Conservation (phyloP, 2,888 invertebrate genomes). For the Malacosoma neustria region DNA sequence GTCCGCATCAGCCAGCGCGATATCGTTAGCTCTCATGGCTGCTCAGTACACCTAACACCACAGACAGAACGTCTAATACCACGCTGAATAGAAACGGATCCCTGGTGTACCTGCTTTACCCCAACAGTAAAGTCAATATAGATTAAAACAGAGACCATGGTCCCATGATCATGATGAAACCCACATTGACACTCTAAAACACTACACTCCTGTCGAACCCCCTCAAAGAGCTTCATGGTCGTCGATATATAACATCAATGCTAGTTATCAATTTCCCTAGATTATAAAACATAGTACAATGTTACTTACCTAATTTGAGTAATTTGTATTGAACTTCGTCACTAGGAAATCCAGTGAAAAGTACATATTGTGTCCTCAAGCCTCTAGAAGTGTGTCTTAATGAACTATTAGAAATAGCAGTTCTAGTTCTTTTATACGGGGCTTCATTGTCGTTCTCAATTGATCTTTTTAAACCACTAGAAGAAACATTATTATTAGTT, state of each 20-base stretch:
- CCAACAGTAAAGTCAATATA: background rate
- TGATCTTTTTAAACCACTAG: constrained; percentile 31
- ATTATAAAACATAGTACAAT: background rate
- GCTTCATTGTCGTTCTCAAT: constrained; percentile 20
- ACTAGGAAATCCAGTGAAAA: constrained; percentile 52
- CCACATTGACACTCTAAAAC: too few species aligned
- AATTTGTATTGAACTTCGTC: constrained; percentile 41
- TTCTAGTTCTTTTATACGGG: constrained; percentile 34
- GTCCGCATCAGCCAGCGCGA: too few species aligned
- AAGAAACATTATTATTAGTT: constrained; percentile 38
- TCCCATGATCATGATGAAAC: background rate
- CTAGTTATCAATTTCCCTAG: background rate
- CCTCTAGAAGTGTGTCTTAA: constrained; percentile 30
- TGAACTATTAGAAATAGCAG: constrained; percentile 12
- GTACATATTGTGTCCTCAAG: constrained; percentile 33
- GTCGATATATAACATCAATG: background rate
- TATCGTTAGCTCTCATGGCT: too few species aligned
- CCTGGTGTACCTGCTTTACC: too few species aligned
- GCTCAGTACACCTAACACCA: too few species aligned
- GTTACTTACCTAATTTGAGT: constrained; percentile 44
- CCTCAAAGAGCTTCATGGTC: background rate
- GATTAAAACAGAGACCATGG: background rate
- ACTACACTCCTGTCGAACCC: too few species aligned
- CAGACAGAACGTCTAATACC: too few species aligned
- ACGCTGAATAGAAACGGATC: too few species aligned